Percentiles rank a stretch among this genome's conserved stretches.
phyloP scores from a whole-genome alignment of 1,140 invertebrate genomes.

The Hylaeus volcanicus region DNA sequence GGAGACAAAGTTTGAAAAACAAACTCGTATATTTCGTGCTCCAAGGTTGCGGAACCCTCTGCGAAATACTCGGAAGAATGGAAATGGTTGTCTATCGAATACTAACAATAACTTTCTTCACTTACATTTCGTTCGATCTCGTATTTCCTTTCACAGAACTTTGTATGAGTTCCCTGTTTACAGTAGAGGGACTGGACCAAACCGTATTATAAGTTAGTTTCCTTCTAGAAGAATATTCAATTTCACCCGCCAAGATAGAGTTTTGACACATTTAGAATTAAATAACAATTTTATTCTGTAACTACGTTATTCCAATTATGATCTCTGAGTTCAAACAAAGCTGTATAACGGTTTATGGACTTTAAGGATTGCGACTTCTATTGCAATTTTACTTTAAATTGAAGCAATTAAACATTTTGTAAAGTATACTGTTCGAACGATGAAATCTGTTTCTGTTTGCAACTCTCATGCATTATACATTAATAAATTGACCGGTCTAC shows the following conservation, averaged over 20 bases:
- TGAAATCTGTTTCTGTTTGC: background rate
- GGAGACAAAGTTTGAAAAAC: background rate
- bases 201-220: constrained; percentile 1
- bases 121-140: constrained; percentile 2
- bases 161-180: constrained; percentile 12
- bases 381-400: too few relatives aligned
- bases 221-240: background rate
- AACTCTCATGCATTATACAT: too few relatives aligned
- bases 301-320: too few relatives aligned
- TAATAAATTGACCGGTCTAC: too few relatives aligned
- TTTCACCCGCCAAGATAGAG: background rate
- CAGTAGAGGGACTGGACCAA: background rate
- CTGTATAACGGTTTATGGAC: too few relatives aligned
- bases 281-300: constrained; percentile 1
- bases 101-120: constrained; percentile 26
- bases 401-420: too few relatives aligned
- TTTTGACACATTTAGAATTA: background rate
- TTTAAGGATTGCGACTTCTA: too few relatives aligned
- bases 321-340: too few relatives aligned
- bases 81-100: constrained; percentile 18
- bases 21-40: constrained; percentile 17
- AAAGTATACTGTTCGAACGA: too few relatives aligned
- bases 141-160: background rate
- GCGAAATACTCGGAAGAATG: background rate
- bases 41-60: background rate